A percentile compares a stretch with the other conserved stretches of the same genome.
Evolutionary conservation across 1,140 invertebrate species (phyloP).

Genomic region (Drosophila arizonae): DNA sequence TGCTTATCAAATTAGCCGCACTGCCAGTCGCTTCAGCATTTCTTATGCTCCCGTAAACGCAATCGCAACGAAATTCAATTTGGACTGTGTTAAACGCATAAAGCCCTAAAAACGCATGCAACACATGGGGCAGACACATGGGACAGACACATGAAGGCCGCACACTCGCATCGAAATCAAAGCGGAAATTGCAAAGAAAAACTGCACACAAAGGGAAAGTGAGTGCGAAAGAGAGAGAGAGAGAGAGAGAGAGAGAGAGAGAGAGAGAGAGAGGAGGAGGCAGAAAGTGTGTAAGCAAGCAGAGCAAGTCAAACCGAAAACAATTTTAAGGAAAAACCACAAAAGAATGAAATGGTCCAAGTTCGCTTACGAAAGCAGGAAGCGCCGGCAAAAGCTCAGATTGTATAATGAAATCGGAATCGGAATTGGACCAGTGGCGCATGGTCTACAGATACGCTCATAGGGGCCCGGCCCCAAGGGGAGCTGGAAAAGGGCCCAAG

Average conservation of each 20-base stretch:
- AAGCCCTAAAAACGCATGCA: constrained; percentile 52
- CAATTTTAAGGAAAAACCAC: constrained; percentile 67
- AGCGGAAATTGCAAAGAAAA: neutral
- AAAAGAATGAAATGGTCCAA: constrained; percentile 56
- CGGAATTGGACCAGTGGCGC: constrained; percentile 38
- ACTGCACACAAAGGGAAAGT: neutral
- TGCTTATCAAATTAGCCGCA: neutral
- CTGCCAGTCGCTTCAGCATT: neutral
- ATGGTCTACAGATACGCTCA: constrained; percentile 27
- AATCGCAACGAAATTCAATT: constrained; percentile 55
- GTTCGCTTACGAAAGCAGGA: constrained; percentile 51
- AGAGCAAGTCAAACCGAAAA: constrained; percentile 56
- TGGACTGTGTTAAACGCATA: constrained; percentile 45
- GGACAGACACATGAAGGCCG: constrained; percentile 16
- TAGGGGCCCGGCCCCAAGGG: neutral
- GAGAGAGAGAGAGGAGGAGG: constrained; percentile 15
- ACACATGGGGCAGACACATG: constrained; percentile 53
- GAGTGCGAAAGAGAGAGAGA: neutral
- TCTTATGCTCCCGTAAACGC: constrained; percentile 9
- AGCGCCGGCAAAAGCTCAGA: constrained; percentile 49
- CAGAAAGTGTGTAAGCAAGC: constrained; percentile 17
- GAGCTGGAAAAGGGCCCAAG: neutral
- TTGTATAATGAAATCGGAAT: constrained; percentile 77
- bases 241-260: constrained; percentile 20
- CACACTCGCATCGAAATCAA: constrained; percentile 1